A percentile compares a stretch with the other conserved stretches of the same genome.
Evolutionary conservation across 2,113 vertebrate genomes (phyloP).

Genomic region (Microtus pennsylvanicus): DNA sequence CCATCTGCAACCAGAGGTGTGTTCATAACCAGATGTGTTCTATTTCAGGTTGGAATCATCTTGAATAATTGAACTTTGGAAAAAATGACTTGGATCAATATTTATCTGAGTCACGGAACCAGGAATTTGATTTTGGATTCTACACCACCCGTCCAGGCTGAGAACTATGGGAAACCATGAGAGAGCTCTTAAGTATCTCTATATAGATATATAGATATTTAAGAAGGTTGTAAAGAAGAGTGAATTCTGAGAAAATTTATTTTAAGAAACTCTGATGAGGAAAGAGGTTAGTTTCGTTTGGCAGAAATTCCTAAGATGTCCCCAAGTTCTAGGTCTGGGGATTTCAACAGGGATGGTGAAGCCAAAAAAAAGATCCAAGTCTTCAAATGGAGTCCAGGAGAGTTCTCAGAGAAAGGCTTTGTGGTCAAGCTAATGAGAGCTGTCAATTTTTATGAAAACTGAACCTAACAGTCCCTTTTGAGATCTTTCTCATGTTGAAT

Average conservation of each 20-base stretch:
- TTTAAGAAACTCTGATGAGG: neutral
- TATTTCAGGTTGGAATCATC: neutral
- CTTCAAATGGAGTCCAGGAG: neutral
- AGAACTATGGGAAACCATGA: neutral
- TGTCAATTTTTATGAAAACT: neutral
- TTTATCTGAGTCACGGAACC: conserved; percentile 10
- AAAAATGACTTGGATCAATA: conserved; percentile 11
- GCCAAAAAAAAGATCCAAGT: neutral
- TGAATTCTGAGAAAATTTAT: neutral
- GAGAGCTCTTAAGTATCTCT: neutral
- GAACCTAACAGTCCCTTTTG: neutral
- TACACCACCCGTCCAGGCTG: neutral
- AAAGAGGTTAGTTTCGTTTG: neutral
- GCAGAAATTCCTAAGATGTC: neutral
- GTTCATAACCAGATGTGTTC: neutral
- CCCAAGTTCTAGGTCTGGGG: neutral
- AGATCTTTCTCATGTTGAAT: neutral
- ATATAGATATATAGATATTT: neutral
- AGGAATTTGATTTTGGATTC: neutral
- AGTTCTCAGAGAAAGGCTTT: neutral
- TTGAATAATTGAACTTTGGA: neutral
- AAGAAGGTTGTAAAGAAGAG: neutral
- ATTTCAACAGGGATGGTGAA: neutral
- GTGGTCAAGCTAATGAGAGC: neutral
- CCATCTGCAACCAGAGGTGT: neutral